Percentiles rank a stretch among this genome's conserved stretches.
Evolutionary conservation across 2,888 invertebrate genomes (phyloP).

Genomic region (Drosophila mulleri): DNA sequence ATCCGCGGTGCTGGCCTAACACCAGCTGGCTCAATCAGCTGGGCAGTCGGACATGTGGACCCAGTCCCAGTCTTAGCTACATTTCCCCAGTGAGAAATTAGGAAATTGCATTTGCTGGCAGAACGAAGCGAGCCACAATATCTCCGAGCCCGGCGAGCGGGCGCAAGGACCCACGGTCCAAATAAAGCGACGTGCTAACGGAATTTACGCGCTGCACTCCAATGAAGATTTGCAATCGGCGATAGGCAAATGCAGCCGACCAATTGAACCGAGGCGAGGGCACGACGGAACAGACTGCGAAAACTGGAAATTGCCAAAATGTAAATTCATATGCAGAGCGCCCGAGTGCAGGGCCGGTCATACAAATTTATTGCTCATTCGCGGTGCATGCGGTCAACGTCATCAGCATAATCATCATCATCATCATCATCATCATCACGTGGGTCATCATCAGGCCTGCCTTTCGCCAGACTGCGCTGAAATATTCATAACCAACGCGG

Average conservation of each 20-base stretch:
- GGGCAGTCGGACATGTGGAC: slow-evolving; percentile 37
- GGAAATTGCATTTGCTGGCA: slow-evolving; percentile 81
- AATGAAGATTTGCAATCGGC: slow-evolving; percentile 62
- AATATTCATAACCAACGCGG: slow-evolving; percentile 75
- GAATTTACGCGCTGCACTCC: slow-evolving; percentile 66
- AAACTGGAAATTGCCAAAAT: slow-evolving; percentile 83
- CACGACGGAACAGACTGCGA: slow-evolving; percentile 39
- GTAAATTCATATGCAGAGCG: slow-evolving; percentile 75
- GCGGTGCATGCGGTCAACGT: slow-evolving; percentile 48
- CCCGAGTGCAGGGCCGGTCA: slow-evolving; percentile 36
- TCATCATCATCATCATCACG: slow-evolving; percentile 28
- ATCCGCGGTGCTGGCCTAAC: not conserved
- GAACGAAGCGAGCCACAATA: slow-evolving; percentile 32
- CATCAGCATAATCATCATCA: slow-evolving; percentile 33
- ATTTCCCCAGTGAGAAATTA: slow-evolving; percentile 83
- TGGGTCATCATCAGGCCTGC: slow-evolving; percentile 37
- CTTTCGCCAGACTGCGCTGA: slow-evolving; percentile 44
- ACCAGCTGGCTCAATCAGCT: slow-evolving; percentile 55
- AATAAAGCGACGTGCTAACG: slow-evolving; percentile 54
- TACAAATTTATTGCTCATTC: slow-evolving; percentile 75
- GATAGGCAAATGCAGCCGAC: slow-evolving; percentile 56
- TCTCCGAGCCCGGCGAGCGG: slow-evolving; percentile 6
- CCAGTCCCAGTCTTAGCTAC: slow-evolving; percentile 73
- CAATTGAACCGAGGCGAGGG: slow-evolving; percentile 34
- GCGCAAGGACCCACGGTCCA: slow-evolving; percentile 9